A percentile compares a stretch with the other conserved stretches of the same genome.
phyloP scores from a whole-genome alignment of 2,888 invertebrate species.

The Halocaridina rubra region DNA sequence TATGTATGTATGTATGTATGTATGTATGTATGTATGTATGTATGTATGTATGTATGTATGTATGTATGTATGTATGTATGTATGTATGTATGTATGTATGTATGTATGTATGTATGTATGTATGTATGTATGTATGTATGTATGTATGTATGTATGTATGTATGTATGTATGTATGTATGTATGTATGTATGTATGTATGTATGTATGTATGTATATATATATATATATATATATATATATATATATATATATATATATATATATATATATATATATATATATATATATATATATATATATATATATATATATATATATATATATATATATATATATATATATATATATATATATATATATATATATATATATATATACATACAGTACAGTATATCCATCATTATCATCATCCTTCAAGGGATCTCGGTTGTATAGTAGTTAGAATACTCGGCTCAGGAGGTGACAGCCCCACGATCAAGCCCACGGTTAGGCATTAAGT shows the following conservation, averaged over 20 bases:
- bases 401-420: background rate
- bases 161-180: background rate
- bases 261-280: slow-evolving; percentile 35
- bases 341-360: slow-evolving; percentile 3
- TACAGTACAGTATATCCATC: too few relatives aligned
- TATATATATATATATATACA: slow-evolving; percentile 15
- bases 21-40: background rate
- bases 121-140: background rate
- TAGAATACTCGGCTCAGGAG: too few relatives aligned
- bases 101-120: background rate
- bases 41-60: too few relatives aligned
- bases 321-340: background rate
- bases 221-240: slow-evolving; percentile 27
- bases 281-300: slow-evolving; percentile 40
- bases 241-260: slow-evolving; percentile 42
- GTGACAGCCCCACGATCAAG: too few relatives aligned
- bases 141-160: background rate
- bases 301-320: slow-evolving; percentile 16
- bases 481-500: background rate
- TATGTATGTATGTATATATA: slow-evolving; percentile 11
- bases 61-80: background rate
- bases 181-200: background rate
- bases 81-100: background rate
- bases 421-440: too few relatives aligned
- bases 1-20: slow-evolving; percentile 19